A percentile compares a stretch with the other conserved stretches of the same genome.
Evolutionary conservation across 1,140 invertebrate species (phyloP).

Genomic region (Himalopsyche phryganea): DNA sequence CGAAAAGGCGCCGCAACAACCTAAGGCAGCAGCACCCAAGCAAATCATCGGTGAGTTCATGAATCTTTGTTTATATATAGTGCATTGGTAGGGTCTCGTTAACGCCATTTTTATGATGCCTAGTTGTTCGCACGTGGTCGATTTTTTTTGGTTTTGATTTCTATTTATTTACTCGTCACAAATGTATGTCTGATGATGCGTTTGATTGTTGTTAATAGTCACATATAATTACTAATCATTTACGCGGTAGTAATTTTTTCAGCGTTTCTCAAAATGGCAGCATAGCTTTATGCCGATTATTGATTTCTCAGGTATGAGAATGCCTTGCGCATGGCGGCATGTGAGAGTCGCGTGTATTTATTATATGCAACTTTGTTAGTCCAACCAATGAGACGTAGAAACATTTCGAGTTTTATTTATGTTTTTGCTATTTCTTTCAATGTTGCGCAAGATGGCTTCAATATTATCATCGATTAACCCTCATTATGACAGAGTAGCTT

Average conservation of each 20-base stretch:
- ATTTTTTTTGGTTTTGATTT: background rate
- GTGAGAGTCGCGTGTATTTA: background rate
- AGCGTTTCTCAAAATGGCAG: conserved; percentile 5
- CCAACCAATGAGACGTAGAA: background rate
- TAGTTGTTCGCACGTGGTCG: conserved; percentile 14
- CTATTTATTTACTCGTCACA: background rate
- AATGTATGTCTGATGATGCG: too few relatives aligned
- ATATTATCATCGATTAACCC: too few relatives aligned
- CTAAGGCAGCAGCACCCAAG: conserved; percentile 48
- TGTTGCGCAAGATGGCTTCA: too few relatives aligned
- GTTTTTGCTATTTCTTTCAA: background rate
- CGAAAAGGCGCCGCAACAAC: conserved; percentile 51
- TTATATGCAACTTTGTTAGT: background rate
- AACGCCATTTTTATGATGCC: conserved; percentile 16
- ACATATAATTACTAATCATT: background rate
- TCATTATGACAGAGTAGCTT: too few relatives aligned
- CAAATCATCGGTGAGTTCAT: conserved; percentile 49
- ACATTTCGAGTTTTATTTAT: background rate
- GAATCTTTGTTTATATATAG: conserved; percentile 2
- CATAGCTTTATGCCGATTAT: background rate
- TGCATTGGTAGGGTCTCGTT: background rate
- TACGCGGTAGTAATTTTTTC: background rate
- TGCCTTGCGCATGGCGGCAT: background rate
- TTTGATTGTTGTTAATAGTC: background rate
- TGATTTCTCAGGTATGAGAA: background rate